A percentile compares a stretch with the other conserved stretches of the same genome.
Conservation (phyloP, 2,888 invertebrate species). For the Neoscelio sp. region DNA sequence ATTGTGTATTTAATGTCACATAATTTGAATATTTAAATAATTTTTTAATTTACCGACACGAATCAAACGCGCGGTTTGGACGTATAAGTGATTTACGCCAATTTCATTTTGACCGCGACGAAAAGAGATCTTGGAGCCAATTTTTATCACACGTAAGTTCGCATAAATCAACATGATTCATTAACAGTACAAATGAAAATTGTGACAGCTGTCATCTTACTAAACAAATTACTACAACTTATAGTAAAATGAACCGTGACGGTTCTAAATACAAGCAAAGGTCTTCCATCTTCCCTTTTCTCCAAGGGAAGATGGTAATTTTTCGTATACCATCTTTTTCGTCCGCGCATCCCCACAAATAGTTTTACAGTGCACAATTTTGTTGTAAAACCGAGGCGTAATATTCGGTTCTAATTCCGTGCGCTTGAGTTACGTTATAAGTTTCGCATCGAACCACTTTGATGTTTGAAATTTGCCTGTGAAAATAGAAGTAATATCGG, state of each 20-base stretch:
- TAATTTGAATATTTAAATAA: too few species aligned
- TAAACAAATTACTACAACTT: too few species aligned
- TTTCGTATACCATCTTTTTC: too few species aligned
- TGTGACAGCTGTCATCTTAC: too few species aligned
- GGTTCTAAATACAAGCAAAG: too few species aligned
- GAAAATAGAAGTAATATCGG: slow-evolving; percentile 14
- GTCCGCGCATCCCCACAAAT: too few species aligned
- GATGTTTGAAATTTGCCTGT: slow-evolving; percentile 7
- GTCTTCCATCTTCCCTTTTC: too few species aligned
- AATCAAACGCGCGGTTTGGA: too few species aligned
- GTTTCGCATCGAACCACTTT: slow-evolving; percentile 22
- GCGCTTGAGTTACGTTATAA: not conserved
- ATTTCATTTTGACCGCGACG: slow-evolving; percentile 18
- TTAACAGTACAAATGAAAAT: not conserved
- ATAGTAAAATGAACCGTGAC: too few species aligned
- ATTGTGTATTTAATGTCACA: slow-evolving; percentile 2
- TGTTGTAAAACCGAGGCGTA: not conserved
- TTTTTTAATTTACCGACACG: too few species aligned
- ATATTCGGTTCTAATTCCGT: slow-evolving; percentile 21
- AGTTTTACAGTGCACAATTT: not conserved
- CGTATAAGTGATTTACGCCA: slow-evolving; percentile 26
- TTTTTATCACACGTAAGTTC: slow-evolving; percentile 17
- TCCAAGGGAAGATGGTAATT: too few species aligned
- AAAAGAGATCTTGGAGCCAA: not conserved
- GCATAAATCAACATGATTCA: not conserved